These are phyloP conservation scores for Gymnorhina tibicen DNA, from an alignment of 2,113 vertebrate genomes.

Conservation along the genomic window DNA sequence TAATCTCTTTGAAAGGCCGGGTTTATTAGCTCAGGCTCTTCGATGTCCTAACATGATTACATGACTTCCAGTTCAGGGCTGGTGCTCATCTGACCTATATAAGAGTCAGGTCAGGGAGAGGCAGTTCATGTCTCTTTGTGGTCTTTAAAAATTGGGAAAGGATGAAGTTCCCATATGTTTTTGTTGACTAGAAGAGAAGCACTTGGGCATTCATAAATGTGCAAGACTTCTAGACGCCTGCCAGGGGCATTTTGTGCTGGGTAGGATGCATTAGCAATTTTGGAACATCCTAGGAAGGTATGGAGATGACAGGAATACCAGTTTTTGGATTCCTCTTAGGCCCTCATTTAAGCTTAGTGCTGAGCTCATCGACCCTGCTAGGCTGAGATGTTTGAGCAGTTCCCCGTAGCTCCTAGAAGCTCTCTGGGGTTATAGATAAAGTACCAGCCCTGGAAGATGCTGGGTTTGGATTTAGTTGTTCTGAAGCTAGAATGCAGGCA, in stretches of 20 bases:
- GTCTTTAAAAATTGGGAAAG: constrained; percentile 6
- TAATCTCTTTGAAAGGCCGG: constrained; percentile 34
- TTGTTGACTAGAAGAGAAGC: neutral
- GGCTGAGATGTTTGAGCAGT: neutral
- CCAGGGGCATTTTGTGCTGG: neutral
- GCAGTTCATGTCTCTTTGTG: neutral
- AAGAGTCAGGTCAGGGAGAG: neutral
- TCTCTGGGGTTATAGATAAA: neutral
- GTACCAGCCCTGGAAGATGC: neutral
- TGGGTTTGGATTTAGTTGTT: neutral
- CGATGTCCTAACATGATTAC: neutral
- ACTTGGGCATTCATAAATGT: neutral
- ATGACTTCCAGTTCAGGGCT: constrained; percentile 25
- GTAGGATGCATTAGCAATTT: neutral
- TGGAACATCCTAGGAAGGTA: neutral
- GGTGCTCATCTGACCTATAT: constrained; percentile 12
- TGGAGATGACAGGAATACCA: neutral
- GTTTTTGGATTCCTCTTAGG: neutral
- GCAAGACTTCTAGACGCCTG: neutral
- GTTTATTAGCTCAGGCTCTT: constrained; percentile 52
- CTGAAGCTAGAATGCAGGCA: neutral
- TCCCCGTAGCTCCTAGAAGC: neutral
- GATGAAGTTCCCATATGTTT: neutral
- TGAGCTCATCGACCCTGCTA: neutral
- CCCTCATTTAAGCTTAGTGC: neutral